Conservation (phyloP, 2,888 invertebrate genomes). For the Chloroclysta siterata region DNA sequence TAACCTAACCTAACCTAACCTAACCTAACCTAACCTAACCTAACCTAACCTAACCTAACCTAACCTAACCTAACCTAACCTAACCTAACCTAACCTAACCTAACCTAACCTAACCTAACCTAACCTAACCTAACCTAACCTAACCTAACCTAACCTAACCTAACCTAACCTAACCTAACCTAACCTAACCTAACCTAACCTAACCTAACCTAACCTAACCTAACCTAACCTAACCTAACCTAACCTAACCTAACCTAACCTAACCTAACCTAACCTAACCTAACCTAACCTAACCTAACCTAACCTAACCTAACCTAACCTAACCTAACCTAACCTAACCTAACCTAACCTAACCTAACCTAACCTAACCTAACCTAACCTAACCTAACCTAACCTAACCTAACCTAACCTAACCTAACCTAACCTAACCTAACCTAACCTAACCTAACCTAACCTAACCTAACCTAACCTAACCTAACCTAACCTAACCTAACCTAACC, state of each 20-base stretch:
- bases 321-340: constrained; percentile 17
- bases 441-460: constrained; percentile 20
- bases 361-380: constrained; percentile 34
- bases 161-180: constrained; percentile 26
- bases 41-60: constrained; percentile 33
- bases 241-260: constrained; percentile 18
- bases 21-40: constrained; percentile 33
- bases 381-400: constrained; percentile 14
- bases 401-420: constrained; percentile 11
- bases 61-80: constrained; percentile 35
- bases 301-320: constrained; percentile 17
- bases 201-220: constrained; percentile 18
- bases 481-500: constrained; percentile 20
- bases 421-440: constrained; percentile 37
- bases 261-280: constrained; percentile 18
- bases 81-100: constrained; percentile 24
- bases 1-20: constrained; percentile 11
- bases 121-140: constrained; percentile 24
- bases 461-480: constrained; percentile 19
- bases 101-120: constrained; percentile 23
- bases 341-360: constrained; percentile 17
- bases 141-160: constrained; percentile 27
- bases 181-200: constrained; percentile 20
- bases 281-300: constrained; percentile 17
- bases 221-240: constrained; percentile 18